These are phyloP conservation scores for Spicauda simplicius DNA, from an alignment of 2,888 invertebrate species.

Conservation along the genomic window DNA sequence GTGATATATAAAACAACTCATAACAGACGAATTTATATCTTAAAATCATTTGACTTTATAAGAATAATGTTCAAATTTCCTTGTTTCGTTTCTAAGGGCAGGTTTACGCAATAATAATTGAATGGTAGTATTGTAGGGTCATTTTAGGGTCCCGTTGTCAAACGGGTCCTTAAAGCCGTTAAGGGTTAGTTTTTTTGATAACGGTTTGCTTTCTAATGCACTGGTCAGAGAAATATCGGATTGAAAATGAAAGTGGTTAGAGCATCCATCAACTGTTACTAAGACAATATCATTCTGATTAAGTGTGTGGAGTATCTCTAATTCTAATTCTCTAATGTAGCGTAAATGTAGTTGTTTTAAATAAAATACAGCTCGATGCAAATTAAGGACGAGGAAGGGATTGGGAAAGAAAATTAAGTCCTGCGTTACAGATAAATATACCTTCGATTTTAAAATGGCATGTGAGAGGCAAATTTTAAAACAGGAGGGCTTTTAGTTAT, in stretches of 20 bases:
- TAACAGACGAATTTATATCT: neutral
- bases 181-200: conserved; percentile 6
- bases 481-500: too few relatives aligned
- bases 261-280: neutral
- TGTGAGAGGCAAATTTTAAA: too few relatives aligned
- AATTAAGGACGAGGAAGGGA: too few relatives aligned
- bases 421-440: too few relatives aligned
- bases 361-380: too few relatives aligned
- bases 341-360: too few relatives aligned
- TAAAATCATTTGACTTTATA: neutral
- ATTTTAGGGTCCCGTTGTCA: conserved; percentile 43
- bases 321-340: too few relatives aligned
- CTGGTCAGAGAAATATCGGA: neutral
- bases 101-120: conserved; percentile 50
- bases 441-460: too few relatives aligned
- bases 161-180: conserved; percentile 33
- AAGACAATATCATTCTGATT: too few relatives aligned
- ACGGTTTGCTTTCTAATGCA: conserved; percentile 7
- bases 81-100: conserved; percentile 6
- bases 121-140: conserved; percentile 44
- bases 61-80: neutral
- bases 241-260: neutral
- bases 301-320: too few relatives aligned
- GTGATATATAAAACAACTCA: neutral
- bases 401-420: too few relatives aligned